Conservation (phyloP, 2,113 vertebrate genomes). For the Himantopus leucocephalus region DNA sequence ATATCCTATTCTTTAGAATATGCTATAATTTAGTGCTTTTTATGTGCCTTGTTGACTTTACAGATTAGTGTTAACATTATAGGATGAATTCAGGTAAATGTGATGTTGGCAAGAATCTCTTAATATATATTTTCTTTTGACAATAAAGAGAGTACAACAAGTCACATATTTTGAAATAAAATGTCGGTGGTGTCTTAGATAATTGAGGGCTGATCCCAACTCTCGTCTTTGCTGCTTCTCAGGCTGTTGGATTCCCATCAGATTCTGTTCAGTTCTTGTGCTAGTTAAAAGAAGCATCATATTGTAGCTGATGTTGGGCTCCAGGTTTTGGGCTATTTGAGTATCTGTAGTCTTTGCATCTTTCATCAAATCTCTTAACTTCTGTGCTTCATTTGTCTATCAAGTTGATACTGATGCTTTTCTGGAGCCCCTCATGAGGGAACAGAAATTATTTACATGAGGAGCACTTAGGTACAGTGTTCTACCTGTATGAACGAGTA, state of each 20-base stretch:
- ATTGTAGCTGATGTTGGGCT: not conserved
- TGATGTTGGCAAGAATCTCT: not conserved
- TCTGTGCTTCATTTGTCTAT: not conserved
- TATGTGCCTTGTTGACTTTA: not conserved
- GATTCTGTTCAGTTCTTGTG: not conserved
- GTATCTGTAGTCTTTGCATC: not conserved
- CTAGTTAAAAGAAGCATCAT: not conserved
- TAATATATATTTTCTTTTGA: not conserved
- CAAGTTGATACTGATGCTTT: not conserved
- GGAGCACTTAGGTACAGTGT: not conserved
- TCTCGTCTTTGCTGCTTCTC: not conserved
- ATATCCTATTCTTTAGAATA: not conserved
- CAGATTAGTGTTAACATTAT: not conserved
- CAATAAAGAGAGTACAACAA: not conserved
- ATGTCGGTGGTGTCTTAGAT: not conserved
- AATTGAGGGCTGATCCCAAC: not conserved
- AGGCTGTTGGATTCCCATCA: not conserved
- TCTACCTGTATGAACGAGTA: not conserved
- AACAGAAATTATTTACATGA: not conserved
- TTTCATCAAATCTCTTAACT: not conserved
- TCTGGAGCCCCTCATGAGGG: not conserved
- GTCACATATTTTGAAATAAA: not conserved
- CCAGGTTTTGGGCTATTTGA: not conserved
- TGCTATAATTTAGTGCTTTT: not conserved
- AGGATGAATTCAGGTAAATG: not conserved